Base-by-base conservation (phyloP, 2,113 vertebrate genomes). In the Rhinoptilus africanus region DNA sequence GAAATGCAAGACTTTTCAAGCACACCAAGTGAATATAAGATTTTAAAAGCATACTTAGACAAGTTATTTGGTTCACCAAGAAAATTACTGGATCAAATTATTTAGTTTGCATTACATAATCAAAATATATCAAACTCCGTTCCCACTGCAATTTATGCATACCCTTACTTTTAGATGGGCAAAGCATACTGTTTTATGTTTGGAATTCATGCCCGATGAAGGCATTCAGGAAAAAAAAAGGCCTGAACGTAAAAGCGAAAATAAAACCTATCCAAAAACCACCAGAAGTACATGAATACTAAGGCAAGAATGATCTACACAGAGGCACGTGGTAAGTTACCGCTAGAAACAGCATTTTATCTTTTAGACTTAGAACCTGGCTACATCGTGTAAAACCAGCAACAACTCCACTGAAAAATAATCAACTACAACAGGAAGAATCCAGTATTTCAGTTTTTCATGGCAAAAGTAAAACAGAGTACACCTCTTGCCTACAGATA, bases 11-110 rank as follows among this genome's bases (percentile, higher is more conserved):
- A 41, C 10, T 82, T 30, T 16, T 66, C 45, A 53, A 32, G 72
- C 47, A 5, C 72, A 50, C 4, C 0, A 0, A 12, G 20, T 4
- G 8, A 84, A 45, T 39, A 32, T 1, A 30, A 47, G 20, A n/a
- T 3, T 80, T 53, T 60, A 68, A 73, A 69, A 64, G 26, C 0
- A 0, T 8, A 32, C 5, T 37, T 20, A 37, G 12, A 37, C 6
- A 24, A 62, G 32, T 21, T 7, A 11, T 6, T 35, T 35, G n/a
- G n/a, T 14, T 66, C 82, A 48, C 37, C 21, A 21, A 51, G 35
- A 51, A 66, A 59, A 34, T 4, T 4, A 35, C 3, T 0, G 0
- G 23, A 16, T 35, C 27, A 32, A 60, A 39, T 8, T 28, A 59
- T 10, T 8, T 32, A 18, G 24, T 7, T 15, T 35, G 64, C 39